A percentile compares a stretch with the other conserved stretches of the same genome.
Conservation (phyloP, 2,888 invertebrate genomes). For the Tribolium freemani region DNA sequence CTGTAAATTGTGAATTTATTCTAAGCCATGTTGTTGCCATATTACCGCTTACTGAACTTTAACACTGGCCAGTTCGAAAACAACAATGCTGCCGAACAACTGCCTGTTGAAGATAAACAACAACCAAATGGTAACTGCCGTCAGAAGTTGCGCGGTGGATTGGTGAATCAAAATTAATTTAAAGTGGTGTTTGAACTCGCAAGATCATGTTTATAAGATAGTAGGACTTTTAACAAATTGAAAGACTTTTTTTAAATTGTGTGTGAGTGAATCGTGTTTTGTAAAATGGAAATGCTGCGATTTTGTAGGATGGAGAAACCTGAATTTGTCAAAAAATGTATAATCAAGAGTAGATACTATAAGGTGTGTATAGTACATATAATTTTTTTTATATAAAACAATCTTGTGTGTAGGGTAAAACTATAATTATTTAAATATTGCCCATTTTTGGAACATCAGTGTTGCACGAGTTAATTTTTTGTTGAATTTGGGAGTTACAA, state of each 20-base stretch:
- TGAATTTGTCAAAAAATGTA: conserved; percentile 47
- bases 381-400: conserved; percentile 51
- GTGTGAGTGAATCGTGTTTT: conserved; percentile 58
- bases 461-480: conserved; percentile 36
- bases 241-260: conserved; percentile 66
- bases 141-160: conserved; percentile 28
- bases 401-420: conserved; percentile 45
- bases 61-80: conserved; percentile 31
- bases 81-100: conserved; percentile 49
- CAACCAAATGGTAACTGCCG: conserved; percentile 35
- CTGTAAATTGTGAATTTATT: conserved; percentile 31
- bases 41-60: conserved; percentile 49
- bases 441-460: conserved; percentile 40
- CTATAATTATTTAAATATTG: conserved; percentile 41
- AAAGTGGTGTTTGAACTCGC: conserved; percentile 32
- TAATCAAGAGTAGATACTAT: conserved; percentile 50
- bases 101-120: conserved; percentile 44
- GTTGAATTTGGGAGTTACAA: conserved; percentile 17
- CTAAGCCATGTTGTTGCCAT: conserved; percentile 62
- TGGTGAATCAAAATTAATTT: conserved; percentile 38
- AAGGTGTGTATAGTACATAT: conserved; percentile 52
- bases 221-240: conserved; percentile 65
- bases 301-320: conserved; percentile 33
- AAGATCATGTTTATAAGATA: conserved; percentile 38
- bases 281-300: conserved; percentile 37